These are phyloP conservation scores for Epizoanthus stellaris DNA, from an alignment of 92 coral and sea anemone species.

Conservation along the genomic window DNA sequence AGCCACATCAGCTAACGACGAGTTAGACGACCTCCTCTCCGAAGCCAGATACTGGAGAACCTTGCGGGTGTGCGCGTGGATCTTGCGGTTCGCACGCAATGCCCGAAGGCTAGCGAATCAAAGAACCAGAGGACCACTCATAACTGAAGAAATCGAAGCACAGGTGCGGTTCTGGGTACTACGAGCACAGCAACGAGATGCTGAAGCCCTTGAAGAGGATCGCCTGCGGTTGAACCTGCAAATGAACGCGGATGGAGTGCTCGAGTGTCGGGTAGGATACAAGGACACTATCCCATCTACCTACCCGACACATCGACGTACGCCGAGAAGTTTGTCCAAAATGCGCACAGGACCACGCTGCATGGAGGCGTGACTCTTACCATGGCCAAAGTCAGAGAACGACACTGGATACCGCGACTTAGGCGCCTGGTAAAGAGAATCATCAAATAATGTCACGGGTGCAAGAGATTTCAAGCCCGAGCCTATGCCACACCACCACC, in stretches of 20 bases:
- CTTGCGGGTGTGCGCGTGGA: constrained; percentile 10
- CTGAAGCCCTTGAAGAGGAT: not conserved
- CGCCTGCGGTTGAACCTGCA: constrained; percentile 6
- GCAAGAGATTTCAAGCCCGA: not conserved
- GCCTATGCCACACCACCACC: constrained; percentile 2
- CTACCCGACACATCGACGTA: not conserved
- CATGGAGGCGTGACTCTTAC: not conserved
- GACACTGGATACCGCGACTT: constrained; percentile 6
- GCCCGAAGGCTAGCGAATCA: not conserved
- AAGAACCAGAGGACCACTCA: constrained; percentile 2
- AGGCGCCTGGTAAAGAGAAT: not conserved
- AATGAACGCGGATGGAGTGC: not conserved
- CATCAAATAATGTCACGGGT: not conserved
- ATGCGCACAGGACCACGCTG: not conserved
- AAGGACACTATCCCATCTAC: too few species aligned
- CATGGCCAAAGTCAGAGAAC: not conserved
- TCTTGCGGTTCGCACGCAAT: constrained; percentile 6
- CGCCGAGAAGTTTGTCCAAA: not conserved
- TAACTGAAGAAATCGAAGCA: constrained; percentile 3
- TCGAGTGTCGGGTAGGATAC: too few species aligned
- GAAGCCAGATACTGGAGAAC: not conserved
- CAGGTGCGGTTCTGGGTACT: not conserved
- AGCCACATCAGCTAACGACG: not conserved
- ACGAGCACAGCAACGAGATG: not conserved
- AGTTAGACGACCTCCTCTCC: not conserved